These are phyloP conservation scores for Phrixothrix hirtus DNA, from an alignment of 2,888 invertebrate species.

Conservation along the genomic window DNA sequence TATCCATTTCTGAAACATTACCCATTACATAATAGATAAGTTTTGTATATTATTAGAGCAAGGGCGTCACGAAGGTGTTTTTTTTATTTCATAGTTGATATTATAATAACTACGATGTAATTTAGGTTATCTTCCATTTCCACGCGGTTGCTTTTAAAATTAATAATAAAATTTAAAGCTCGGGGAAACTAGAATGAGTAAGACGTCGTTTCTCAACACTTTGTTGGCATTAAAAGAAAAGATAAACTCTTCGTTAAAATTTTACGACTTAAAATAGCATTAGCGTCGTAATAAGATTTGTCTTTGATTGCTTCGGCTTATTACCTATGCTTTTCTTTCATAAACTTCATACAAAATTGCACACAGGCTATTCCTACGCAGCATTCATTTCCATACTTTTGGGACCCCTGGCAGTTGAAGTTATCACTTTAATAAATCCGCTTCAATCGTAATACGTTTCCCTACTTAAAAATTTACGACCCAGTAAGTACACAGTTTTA, in stretches of 20 bases:
- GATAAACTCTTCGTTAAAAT: constrained; percentile 41
- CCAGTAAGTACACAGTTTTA: constrained; percentile 36
- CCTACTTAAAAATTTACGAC: constrained; percentile 37
- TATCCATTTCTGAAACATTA: constrained; percentile 19
- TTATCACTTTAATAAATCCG: constrained; percentile 37
- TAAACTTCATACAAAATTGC: background rate
- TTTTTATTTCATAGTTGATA: constrained; percentile 17
- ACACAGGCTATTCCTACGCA: background rate
- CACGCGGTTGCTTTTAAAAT: constrained; percentile 41
- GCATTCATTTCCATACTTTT: constrained; percentile 6
- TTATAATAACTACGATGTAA: constrained; percentile 28
- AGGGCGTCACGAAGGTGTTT: constrained; percentile 12
- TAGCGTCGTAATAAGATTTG: constrained; percentile 37
- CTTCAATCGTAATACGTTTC: constrained; percentile 34
- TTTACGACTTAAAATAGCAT: constrained; percentile 39
- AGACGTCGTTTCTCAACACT: constrained; percentile 29
- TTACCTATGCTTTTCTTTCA: constrained; percentile 8
- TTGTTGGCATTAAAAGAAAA: constrained; percentile 38
- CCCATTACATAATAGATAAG: constrained; percentile 15
- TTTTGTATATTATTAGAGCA: constrained; percentile 16
- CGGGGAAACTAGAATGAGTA: constrained; percentile 34
- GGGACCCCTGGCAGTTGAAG: constrained; percentile 13
- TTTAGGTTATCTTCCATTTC: constrained; percentile 42
- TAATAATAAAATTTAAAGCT: constrained; percentile 44
- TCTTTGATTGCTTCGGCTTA: constrained; percentile 30